phyloP scores from a whole-genome alignment of 2,797 vertebrate genomes.

The Bovichtus variegatus region DNA sequence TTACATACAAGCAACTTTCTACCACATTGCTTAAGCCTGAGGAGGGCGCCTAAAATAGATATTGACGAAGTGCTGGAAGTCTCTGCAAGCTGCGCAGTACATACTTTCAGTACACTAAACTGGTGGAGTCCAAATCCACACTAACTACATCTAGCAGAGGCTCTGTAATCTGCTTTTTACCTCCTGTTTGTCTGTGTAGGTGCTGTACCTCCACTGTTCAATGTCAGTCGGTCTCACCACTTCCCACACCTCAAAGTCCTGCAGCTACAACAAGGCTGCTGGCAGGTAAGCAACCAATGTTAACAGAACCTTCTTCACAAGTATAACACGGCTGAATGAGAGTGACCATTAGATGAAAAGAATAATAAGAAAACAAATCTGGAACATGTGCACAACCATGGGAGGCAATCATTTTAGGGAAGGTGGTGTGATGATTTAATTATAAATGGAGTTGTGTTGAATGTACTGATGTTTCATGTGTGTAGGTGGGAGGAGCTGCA shows the following conservation, averaged over 20 bases:
- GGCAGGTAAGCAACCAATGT: slow-evolving; percentile 53
- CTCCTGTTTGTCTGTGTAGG: slow-evolving; percentile 42
- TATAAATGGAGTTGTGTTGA: too few species aligned
- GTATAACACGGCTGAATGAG: neutral
- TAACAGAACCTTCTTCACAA: neutral
- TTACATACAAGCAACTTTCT: too few species aligned
- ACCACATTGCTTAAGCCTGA: too few species aligned
- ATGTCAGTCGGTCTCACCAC: slow-evolving; percentile 50
- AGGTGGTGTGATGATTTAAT: neutral
- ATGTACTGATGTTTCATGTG: neutral
- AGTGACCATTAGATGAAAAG: neutral
- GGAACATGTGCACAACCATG: too few species aligned
- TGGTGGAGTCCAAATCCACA: too few species aligned
- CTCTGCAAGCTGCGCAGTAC: too few species aligned
- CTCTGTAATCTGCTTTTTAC: neutral
- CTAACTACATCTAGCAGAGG: too few species aligned
- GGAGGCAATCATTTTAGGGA: neutral
- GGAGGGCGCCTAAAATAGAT: too few species aligned
- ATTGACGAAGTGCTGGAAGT: too few species aligned
- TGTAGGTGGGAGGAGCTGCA: slow-evolving; percentile 80
- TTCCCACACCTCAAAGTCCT: slow-evolving; percentile 72
- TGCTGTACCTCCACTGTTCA: slow-evolving; percentile 78
- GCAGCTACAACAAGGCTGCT: slow-evolving; percentile 69
- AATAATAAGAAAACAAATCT: neutral
- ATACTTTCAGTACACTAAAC: too few species aligned